Evolutionary conservation across 2,797 vertebrate genomes (phyloP).

Genomic region (Cottoperca gobio): DNA sequence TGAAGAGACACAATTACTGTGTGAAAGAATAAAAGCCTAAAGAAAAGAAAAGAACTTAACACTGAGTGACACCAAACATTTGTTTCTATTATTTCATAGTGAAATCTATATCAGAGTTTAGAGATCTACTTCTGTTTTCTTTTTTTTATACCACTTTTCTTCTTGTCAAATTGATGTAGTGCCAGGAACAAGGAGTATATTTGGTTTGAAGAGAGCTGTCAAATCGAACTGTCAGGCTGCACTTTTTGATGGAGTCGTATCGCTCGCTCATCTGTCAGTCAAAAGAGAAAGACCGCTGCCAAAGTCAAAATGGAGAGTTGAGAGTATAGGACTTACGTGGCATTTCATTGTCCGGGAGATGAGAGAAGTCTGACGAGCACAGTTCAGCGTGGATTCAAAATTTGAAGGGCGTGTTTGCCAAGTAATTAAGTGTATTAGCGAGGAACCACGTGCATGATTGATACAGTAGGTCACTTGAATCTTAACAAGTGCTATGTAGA

Average conservation of each 20-base stretch:
- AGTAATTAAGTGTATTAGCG: slow-evolving; percentile 43
- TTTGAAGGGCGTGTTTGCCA: slow-evolving; percentile 48
- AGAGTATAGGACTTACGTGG: slow-evolving; percentile 71
- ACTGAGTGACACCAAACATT: slow-evolving; percentile 1
- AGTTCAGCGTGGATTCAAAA: slow-evolving; percentile 42
- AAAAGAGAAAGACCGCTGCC: slow-evolving; percentile 75
- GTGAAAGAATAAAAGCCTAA: slow-evolving; percentile 12
- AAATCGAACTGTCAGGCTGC: slow-evolving; percentile 82
- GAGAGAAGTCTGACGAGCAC: slow-evolving; percentile 44
- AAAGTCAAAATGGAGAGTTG: slow-evolving; percentile 78
- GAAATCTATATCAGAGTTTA: slow-evolving; percentile 46
- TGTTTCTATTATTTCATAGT: slow-evolving; percentile 38
- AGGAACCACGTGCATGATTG: slow-evolving; percentile 34
- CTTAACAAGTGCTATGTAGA: slow-evolving; percentile 33
- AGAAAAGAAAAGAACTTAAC: background rate
- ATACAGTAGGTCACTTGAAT: slow-evolving; percentile 35
- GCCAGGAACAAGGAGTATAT: slow-evolving; percentile 80
- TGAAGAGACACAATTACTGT: background rate
- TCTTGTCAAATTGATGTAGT: slow-evolving; percentile 82
- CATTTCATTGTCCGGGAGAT: slow-evolving; percentile 66
- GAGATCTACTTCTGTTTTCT: slow-evolving; percentile 45
- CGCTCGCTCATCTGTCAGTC: slow-evolving; percentile 80
- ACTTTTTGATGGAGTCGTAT: slow-evolving; percentile 82
- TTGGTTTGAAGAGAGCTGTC: slow-evolving; percentile 82
- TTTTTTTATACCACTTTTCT: slow-evolving; percentile 62